Base-by-base conservation (phyloP, 2,797 vertebrate species). In the Typhlichthys subterraneus region DNA sequence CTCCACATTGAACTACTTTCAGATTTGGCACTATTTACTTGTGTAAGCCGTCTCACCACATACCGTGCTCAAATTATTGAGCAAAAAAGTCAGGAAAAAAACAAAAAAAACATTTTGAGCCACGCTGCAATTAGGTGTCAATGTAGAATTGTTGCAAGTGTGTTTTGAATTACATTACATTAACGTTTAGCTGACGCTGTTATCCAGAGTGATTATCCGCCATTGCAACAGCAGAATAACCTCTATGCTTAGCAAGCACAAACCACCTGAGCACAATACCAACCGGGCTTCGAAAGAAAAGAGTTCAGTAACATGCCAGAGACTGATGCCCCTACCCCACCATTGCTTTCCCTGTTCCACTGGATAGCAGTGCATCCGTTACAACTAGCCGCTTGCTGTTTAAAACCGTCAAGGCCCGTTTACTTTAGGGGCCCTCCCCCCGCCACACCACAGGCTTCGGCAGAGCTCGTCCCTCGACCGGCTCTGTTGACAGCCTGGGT, bases 401-500 rank as follows among this genome's bases (percentile, higher is more conserved):
- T 15, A 42, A 51, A 50, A 42, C 2, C 12, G 15, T 19, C 42
- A 0, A 12, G 5, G 53, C 47, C 63, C 57, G 63, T 73, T 66
- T 74, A 73, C 29, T 54, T 68, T 73, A 65, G 67, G 51, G 23
- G 23, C 23, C 3, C 23, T 23, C 23, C 61, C 48, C 58, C 61
- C 49, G 51, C 57, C 23, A 23, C 23, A 23, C 73, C 71, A 66
- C 62, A 52, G 66, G 65, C 46, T 71, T 59, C 72, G 29, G 68
- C 47, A 61, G 67, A 59, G 57, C 61, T 69, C 57, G 51, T 70
- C 69, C 51, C 50, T 68, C 72, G 47, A 50, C 52, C 14, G 2
- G 51, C 68, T 83, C 66, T 81, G 76, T 80, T 81, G 79, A 77
- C 64, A 72, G 42, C 10, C 51, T 46, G 12, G 57, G 54, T 45